Evolutionary conservation across 2,888 invertebrate species (phyloP), one percentile per base, ranked within the genome.

Genomic region (Oxytorus armatus): DNA sequence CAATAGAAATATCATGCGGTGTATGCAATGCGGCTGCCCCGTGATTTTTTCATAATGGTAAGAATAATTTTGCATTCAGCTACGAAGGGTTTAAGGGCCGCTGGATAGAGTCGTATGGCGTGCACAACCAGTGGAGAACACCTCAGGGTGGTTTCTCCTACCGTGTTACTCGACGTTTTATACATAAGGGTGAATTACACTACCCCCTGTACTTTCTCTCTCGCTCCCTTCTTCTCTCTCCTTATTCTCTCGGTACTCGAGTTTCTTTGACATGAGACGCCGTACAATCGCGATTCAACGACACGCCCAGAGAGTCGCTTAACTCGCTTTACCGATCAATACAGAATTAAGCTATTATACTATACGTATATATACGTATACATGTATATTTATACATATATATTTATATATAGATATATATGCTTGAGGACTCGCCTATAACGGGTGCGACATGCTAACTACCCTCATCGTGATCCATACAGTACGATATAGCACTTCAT

Each of bases 321-420:
- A 77, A 80, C 77, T 77, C 80, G 73, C 73, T 80, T 74, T 77
- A 77, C 81, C 85, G 87, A 88, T 88, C 88, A 85, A 88, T 88
- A 85, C 82, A 65, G 85, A 85, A 88, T 88, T 87, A 88, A 88
- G 88, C 86, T 87, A 88, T 88, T 88, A 88, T 82, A 86, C 85
- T 84, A 79, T 85, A 79, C 72, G 29, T 29, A 66, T 33, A 44
- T 73, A 65, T 53, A 70, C 44, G 33, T 39, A 61, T 18, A 61
- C 7, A 33, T 49, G 18, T 36, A 49, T 33, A 49, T 49, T 18
- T n/a, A 49, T 36, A 49, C 33, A 66, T 36, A 36, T 49, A 51
- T 11, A 14, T 16, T n/a, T 63, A 63, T 16, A 11, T 65, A 51
- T 51, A 51, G 49, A 51, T 21, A 51, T 61, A 29, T 69, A 29